Evolutionary conservation across 2,113 vertebrate species (phyloP).

Genomic region (Delphinapterus leucas): DNA sequence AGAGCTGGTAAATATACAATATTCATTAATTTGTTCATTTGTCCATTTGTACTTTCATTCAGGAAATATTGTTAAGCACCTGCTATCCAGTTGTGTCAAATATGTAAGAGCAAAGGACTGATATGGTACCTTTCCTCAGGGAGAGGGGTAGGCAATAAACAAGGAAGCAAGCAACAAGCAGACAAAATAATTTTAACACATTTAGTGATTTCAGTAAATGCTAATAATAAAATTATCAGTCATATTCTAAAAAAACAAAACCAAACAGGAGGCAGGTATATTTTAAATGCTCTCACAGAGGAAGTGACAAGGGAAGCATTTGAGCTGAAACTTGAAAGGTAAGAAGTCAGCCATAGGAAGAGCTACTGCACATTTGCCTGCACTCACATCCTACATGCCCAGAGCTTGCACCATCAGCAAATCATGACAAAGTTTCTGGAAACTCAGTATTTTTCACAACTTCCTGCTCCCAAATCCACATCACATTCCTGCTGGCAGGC

Average conservation of each 20-base stretch:
- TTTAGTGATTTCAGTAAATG: not conserved
- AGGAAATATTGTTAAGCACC: not conserved
- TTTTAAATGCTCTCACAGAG: not conserved
- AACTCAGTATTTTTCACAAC: not conserved
- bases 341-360: not conserved
- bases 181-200: not conserved
- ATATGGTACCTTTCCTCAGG: not conserved
- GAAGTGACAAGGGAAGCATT: not conserved
- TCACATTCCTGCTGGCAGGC: not conserved
- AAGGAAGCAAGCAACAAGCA: not conserved
- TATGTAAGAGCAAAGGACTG: not conserved
- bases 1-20: not conserved
- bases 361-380: not conserved
- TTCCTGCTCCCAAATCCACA: not conserved
- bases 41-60: not conserved
- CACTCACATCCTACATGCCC: not conserved
- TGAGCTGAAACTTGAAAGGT: not conserved
- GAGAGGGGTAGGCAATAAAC: not conserved
- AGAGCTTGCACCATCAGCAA: not conserved
- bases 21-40: not conserved
- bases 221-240: not conserved
- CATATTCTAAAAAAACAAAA: not conserved
- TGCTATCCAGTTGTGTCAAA: not conserved
- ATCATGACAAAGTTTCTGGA: not conserved
- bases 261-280: not conserved